Evolutionary conservation across 2,113 vertebrate genomes (phyloP), one percentile per base, ranked within the genome.

Genomic region (Chitala chitala): DNA sequence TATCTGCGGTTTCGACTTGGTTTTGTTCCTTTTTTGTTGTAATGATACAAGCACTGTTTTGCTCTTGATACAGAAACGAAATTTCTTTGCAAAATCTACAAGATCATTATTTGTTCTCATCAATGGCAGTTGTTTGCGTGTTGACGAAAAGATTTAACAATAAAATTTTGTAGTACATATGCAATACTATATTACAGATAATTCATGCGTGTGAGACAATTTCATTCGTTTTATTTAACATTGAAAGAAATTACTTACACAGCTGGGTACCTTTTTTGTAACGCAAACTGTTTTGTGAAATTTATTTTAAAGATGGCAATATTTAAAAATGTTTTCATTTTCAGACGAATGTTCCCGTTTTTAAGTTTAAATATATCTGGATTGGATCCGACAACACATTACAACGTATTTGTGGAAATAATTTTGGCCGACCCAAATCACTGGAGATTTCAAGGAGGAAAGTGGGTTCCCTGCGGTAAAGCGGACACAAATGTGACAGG

Each of bases 401-500:
- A 94, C 83, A 94, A 94, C 86, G 90, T 94, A 84, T 93, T 93
- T 89, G 92, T 93, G 88, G 93, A 94, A 87, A 91, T 94, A 80
- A 93, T 94, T 87, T 86, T 94, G 86, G 92, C 91, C 82, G 93
- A 94, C 86, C 93, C 92, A 72, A 94, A 93, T 87, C 93, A 93
- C 88, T 94, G 93, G 92, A 38, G 31, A 56, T n/a, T 94, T 87
- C 93, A 94, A 86, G 93, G 92, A 79, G 93, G 93, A 82, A 94
- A 94, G 85, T 94, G 93, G 93, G 90, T 94, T 86, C 91, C 93
- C 82, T 93, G 92, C 84, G 93, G 93, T 84, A 94, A 94, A 86
- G 93, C 93, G 83, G 93, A 94, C 90, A 93, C 93, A 82, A 93
- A 94, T 86, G 91, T 93, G 80, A 91, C 92, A 91, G 93, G 93